Evolutionary conservation across 2,113 vertebrate species (phyloP), one percentile per base, ranked within the genome.

Genomic region (Aegotheles bennettii): DNA sequence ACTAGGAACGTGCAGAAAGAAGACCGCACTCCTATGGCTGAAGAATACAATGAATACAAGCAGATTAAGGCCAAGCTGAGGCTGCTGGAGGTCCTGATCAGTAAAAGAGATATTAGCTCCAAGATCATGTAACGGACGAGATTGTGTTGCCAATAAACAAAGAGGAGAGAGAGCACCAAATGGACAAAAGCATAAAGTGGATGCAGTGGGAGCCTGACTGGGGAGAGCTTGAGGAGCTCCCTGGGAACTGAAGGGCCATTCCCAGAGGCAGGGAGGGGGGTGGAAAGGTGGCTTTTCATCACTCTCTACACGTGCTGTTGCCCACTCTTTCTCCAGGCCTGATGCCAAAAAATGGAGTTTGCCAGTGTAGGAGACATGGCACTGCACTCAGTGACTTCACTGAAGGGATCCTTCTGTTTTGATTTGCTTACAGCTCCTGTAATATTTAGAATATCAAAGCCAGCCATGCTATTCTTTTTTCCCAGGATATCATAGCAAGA

Each of bases 61-160:
- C 99, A 99, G 57, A 93, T 99, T 29, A 99, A 99, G 95, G 99
- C 99, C 45, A 99, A 99, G 88, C 97, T 99, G 74, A 97, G 98
- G 93, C 98, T 99, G 42, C 96, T 99, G 97, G 99, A 99, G 89
- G 99, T 99, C 82, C 98, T 99, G 85, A 99, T 99, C 98, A 99
- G 98, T 98, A 99, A 99, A 97, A 98, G 99, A 98, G 99, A 99
- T 96, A 95, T 86, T 26, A 97, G 98, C 10, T 97, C 98, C 93
- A 98, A 98, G 94, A 94, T 97, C 90, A 91, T 98, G 97, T 98
- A 92, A 97, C 77, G 63, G 57, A 83, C 50, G 13, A 56, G 57
- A 67, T 84, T 35, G 56, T 80, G 71, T 91, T 79, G 74, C 89
- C 87, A 60, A 33, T 94, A 75, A 94, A 89, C 73, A 64, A 90